Evolutionary conservation across 1,140 invertebrate genomes (phyloP).

Genomic region (Listronotus bonariensis): DNA sequence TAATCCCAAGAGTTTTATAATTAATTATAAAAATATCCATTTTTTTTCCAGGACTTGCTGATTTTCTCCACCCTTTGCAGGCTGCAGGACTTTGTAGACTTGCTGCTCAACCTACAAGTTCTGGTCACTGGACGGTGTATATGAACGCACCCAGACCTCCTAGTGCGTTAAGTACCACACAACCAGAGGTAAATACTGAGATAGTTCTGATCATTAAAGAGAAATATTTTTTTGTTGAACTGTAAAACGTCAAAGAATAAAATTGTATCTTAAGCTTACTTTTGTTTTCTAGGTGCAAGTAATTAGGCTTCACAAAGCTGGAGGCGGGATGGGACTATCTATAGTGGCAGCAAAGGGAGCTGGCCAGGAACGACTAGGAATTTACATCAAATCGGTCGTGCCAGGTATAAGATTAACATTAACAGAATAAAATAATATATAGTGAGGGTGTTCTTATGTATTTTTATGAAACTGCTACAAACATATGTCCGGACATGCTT

Average conservation of each 20-base stretch:
- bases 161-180: conserved; percentile 51
- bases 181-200: conserved; percentile 51
- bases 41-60: conserved; percentile 63
- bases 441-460: no score
- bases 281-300: conserved; percentile 75
- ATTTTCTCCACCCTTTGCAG: conserved; percentile 88
- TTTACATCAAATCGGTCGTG: conserved; percentile 98
- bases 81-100: conserved; percentile 85
- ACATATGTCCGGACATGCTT: no score
- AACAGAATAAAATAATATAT: no score
- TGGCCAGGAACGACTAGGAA: conserved; percentile 88
- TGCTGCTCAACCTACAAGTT: conserved; percentile 85
- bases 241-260: no score
- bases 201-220: no score
- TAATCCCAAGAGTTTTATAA: no score
- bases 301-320: conserved; percentile 89
- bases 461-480: no score
- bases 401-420: conserved; percentile 58
- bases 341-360: conserved; percentile 93
- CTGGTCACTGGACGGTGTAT: conserved; percentile 94
- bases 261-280: no score
- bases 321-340: conserved; percentile 90
- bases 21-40: no score
- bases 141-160: conserved; percentile 70
- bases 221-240: no score